Conservation (phyloP, 2,888 invertebrate species). For the Gasteruption jaculator region DNA sequence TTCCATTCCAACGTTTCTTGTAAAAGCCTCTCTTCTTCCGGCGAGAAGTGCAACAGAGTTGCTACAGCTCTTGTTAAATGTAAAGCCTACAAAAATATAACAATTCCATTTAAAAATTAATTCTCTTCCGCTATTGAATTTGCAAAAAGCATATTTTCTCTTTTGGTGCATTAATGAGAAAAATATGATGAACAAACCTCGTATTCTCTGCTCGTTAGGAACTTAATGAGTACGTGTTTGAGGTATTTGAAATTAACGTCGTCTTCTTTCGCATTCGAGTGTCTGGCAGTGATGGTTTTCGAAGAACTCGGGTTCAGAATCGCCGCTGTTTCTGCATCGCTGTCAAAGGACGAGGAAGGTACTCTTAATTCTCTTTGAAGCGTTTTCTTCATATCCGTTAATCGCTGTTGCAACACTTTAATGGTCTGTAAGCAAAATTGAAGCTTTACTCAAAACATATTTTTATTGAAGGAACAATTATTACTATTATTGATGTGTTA, state of each 20-base stretch:
- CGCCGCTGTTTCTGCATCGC: conserved; percentile 60
- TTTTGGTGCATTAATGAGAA: not conserved
- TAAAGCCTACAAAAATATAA: conserved; percentile 64
- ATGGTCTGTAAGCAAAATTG: conserved; percentile 62
- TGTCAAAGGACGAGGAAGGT: conserved; percentile 54
- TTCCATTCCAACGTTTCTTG: conserved; percentile 75
- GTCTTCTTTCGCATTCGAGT: conserved; percentile 52
- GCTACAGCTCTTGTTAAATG: conserved; percentile 87
- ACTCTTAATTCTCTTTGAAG: conserved; percentile 77
- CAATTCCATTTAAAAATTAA: conserved; percentile 30
- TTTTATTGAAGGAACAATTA: not conserved
- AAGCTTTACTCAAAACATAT: not conserved
- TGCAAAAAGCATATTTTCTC: not conserved
- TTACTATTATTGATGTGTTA: conserved; percentile 5
- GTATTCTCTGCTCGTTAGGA: conserved; percentile 80
- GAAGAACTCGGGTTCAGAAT: conserved; percentile 62
- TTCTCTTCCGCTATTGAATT: conserved; percentile 1
- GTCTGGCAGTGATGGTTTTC: conserved; percentile 51
- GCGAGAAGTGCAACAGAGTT: conserved; percentile 74
- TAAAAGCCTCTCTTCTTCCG: conserved; percentile 82
- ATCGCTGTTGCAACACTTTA: conserved; percentile 80
- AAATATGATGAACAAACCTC: conserved; percentile 51
- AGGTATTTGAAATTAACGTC: conserved; percentile 82
- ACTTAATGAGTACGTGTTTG: conserved; percentile 90
- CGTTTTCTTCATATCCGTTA: conserved; percentile 88